A percentile compares a stretch with the other conserved stretches of the same genome.
Conservation (phyloP, 1,140 invertebrate species). For the Pogonomyrmex californicus region DNA sequence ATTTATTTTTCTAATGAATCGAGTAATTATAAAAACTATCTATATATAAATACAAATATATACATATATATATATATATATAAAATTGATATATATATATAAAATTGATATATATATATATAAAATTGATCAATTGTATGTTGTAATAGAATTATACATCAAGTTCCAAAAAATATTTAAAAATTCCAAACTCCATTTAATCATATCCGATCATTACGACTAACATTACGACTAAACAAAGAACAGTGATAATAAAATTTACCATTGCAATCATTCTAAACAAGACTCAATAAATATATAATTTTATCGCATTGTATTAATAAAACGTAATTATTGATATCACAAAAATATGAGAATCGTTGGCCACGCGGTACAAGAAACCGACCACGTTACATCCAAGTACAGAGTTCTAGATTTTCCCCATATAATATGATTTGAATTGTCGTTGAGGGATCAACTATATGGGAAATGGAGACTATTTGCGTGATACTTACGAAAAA, state of each 20-base stretch:
- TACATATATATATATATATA: too few relatives aligned
- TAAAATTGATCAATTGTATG: too few relatives aligned
- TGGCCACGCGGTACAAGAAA: not conserved
- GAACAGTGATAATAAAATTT: not conserved
- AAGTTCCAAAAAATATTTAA: not conserved
- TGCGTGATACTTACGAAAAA: conserved; percentile 79
- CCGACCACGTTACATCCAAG: not conserved
- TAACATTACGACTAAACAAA: too few relatives aligned
- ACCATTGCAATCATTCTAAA: not conserved
- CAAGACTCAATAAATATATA: not conserved
- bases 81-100: too few relatives aligned
- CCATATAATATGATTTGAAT: too few relatives aligned
- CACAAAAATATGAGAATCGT: not conserved
- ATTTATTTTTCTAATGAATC: too few relatives aligned
- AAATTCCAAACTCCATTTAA: not conserved
- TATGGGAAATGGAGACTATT: not conserved
- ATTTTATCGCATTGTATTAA: not conserved
- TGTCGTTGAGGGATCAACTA: not conserved
- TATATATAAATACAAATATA: too few relatives aligned
- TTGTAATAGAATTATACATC: not conserved
- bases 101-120: too few relatives aligned
- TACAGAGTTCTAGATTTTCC: not conserved
- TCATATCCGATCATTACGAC: not conserved
- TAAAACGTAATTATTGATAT: not conserved
- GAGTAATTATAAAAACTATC: too few relatives aligned